Base-by-base conservation (phyloP, 2,888 invertebrate genomes). In the Elmis aenea region DNA sequence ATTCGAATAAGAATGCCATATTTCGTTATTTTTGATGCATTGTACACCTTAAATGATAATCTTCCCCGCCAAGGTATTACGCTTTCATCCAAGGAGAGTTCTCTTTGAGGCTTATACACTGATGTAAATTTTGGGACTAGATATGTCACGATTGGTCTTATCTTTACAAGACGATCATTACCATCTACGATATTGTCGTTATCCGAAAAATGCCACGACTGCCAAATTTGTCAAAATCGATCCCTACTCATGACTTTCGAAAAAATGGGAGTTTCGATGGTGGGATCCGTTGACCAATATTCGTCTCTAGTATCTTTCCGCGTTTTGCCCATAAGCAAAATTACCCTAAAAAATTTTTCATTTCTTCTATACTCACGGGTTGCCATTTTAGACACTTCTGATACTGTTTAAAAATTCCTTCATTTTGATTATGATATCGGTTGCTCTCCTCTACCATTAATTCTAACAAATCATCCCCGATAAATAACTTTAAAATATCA, bases 401-500 rank as follows among this genome's bases (percentile, higher is more conserved):
- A n/a, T n/a, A n/a, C n/a, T n/a, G n/a, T n/a, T n/a, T n/a, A n/a
- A n/a, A n/a, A n/a, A n/a, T n/a, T n/a, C 18, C 8, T 25, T 12
- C 6, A 14, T 38, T 26, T 26, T 37, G 26, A 13, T 6, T 5
- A 21, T 38, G 21, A 26, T 38, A 38, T 11, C 38, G 10, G 16
- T 38, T 38, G 2, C 26, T 26, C 26, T 38, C 38, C 16, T 11
- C 20, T 26, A 11, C 33, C 15, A 38, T 15, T 4, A 9, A 26
- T 6, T 38, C 26, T 10, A 38, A 26, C 3, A 38, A 26, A 34
- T 38, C 38, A 3, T 38, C 16, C 12, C 33, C 38, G 5, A 21
- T 30, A 9, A 30, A 30, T n/a, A 30, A 21, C 3, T 21, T 5
- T 10, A 30, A 6, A 2, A 30, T 13, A n/a, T 30, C 22, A 9